A percentile compares a stretch with the other conserved stretches of the same genome.
These are phyloP conservation scores for Lochmaea capreae DNA, from an alignment of 2,888 invertebrate species.

Conservation along the genomic window DNA sequence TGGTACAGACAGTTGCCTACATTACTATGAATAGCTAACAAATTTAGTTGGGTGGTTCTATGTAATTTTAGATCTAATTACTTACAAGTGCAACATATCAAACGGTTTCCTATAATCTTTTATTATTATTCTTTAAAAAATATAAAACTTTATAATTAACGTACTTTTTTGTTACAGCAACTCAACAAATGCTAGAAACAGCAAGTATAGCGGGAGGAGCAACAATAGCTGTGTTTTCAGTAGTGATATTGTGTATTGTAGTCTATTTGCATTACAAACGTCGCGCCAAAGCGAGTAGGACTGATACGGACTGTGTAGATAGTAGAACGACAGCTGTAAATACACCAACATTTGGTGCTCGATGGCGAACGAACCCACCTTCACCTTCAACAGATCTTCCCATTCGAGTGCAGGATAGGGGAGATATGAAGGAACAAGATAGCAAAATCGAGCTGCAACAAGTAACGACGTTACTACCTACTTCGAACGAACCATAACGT, in stretches of 20 bases:
- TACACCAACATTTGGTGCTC: slow-evolving; percentile 61
- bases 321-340: slow-evolving; percentile 51
- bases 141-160: too few species aligned
- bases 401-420: slow-evolving; percentile 49
- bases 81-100: too few species aligned
- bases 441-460: slow-evolving; percentile 57
- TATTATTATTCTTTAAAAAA: too few species aligned
- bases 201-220: slow-evolving; percentile 90
- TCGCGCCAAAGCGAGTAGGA: slow-evolving; percentile 64
- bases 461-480: slow-evolving; percentile 56
- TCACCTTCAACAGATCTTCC: slow-evolving; percentile 49
- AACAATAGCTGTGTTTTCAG: slow-evolving; percentile 77
- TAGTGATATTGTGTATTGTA: slow-evolving; percentile 76
- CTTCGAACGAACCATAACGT: slow-evolving; percentile 48
- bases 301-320: slow-evolving; percentile 62
- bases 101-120: too few species aligned
- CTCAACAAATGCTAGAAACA: slow-evolving; percentile 87
- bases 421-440: slow-evolving; percentile 49
- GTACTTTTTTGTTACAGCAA: slow-evolving; percentile 67
- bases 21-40: too few species aligned
- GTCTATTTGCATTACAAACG: slow-evolving; percentile 76
- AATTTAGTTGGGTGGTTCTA: too few species aligned
- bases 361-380: slow-evolving; percentile 57
- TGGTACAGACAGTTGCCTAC: too few species aligned
- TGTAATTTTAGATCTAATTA: too few species aligned